Evolutionary conservation across 2,113 vertebrate species (phyloP).

Genomic region (Actenoides hombroni): DNA sequence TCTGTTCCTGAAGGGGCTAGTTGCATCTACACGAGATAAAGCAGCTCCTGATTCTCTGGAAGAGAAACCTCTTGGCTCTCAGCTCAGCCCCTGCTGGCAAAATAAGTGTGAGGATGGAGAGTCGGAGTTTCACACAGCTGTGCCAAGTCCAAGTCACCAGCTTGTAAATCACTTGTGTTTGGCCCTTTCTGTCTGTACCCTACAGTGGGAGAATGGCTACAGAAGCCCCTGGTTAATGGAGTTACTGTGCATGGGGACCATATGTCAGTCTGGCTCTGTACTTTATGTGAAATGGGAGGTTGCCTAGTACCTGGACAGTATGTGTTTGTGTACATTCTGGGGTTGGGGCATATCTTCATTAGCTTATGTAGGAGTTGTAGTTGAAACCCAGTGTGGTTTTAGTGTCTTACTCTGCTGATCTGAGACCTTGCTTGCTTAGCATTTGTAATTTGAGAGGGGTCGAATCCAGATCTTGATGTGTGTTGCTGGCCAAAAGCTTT

Average conservation of each 20-base stretch:
- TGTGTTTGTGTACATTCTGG: fast-evolving
- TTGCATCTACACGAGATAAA: not conserved
- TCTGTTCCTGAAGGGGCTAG: not conserved
- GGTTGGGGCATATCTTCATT: not conserved
- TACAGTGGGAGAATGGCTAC: not conserved
- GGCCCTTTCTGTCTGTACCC: not conserved
- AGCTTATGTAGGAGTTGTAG: not conserved
- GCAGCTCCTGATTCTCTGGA: not conserved
- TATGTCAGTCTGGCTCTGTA: not conserved
- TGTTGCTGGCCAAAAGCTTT: not conserved
- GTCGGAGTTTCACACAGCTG: not conserved
- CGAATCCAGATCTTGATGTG: not conserved
- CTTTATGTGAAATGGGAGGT: no score
- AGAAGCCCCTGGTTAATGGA: not conserved
- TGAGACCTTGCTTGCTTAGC: not conserved
- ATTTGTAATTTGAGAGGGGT: not conserved
- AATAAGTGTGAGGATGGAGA: not conserved
- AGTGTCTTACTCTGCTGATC: not conserved
- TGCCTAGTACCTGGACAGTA: not conserved
- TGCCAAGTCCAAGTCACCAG: not conserved
- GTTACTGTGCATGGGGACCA: not conserved
- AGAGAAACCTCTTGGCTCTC: not conserved
- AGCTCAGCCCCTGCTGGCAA: not conserved
- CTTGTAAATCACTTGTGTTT: not conserved
- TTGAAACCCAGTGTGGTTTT: not conserved